Percentiles rank a stretch among this genome's conserved stretches.
Conservation (phyloP, 2,113 vertebrate genomes). For the Gopherus evgoodei region DNA sequence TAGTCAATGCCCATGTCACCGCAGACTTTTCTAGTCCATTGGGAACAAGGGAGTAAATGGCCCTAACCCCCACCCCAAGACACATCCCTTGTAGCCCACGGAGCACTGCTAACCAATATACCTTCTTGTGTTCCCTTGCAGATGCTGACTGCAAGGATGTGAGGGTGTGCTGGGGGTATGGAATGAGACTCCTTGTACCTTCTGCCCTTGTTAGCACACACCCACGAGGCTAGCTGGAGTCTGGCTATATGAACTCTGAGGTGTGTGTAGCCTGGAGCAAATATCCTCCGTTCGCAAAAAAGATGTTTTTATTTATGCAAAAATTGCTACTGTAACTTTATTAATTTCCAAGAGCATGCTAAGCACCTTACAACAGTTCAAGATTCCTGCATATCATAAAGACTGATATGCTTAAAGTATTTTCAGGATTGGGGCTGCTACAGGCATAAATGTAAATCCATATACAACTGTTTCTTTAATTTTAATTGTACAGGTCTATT, state of each 20-base stretch:
- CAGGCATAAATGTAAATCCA: not conserved
- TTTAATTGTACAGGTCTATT: not conserved
- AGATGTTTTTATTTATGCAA: not conserved
- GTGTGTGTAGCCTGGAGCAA: rapidly evolving
- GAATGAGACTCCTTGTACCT: not conserved
- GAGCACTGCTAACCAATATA: not conserved
- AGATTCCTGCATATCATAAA: not conserved
- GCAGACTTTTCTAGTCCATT: not conserved
- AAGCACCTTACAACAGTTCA: not conserved
- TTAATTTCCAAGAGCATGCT: not conserved
- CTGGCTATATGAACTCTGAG: not conserved
- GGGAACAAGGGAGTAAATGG: rapidly evolving
- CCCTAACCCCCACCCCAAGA: not conserved
- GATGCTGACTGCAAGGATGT: not conserved
- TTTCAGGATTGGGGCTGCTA: not conserved
- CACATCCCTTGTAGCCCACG: not conserved
- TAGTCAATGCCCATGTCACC: not conserved
- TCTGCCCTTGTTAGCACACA: not conserved
- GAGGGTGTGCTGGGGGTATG: not conserved
- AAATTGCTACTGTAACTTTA: not conserved
- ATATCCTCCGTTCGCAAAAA: not conserved
- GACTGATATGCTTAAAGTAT: not conserved
- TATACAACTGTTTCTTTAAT: not conserved
- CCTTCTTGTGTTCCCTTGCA: not conserved
- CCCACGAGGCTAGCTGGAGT: not conserved